Base-by-base conservation (phyloP, 2,888 invertebrate genomes). In the Neria commutata region DNA sequence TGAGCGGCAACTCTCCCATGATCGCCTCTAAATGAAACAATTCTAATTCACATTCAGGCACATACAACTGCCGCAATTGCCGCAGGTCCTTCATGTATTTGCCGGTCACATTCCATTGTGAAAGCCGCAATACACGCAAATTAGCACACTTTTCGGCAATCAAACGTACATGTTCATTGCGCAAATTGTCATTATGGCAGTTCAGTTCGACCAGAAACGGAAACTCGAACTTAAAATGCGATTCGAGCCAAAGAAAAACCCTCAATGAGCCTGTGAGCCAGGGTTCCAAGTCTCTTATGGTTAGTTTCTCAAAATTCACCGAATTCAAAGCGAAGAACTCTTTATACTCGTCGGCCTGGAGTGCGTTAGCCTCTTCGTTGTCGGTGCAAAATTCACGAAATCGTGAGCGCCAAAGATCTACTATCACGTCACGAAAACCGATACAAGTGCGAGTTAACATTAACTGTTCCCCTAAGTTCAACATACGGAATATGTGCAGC, bases 361-460 rank as follows among this genome's bases (percentile, higher is more conserved):
- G 3, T 16, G 16, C 10, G 10, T 25, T 8, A n/a, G n/a, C n/a
- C n/a, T n/a, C n/a, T n/a, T n/a, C n/a, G 19, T 21, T 42, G 42
- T 17, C 14, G 19, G 42, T 42, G 5, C 5, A 21, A 3, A 42
- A 5, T 19, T 42, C 42, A 21, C 42, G 42, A 19, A 37, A 48
- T 11, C 19, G 14, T 2, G 37, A 3, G n/a, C 37, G 34, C 16
- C 48, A 19, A 2, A 37, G 37, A 19, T 16, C 4, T 1, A 47
- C 34, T n/a, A 16, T n/a, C 2, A 55, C n/a, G 3, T 48, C 11
- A 6, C 19, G 37, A 55, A 55, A 55, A 3, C 47, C 34, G 3
- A 1, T 2, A 19, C 48, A 55, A 5, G 48, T 48, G 17, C 26
- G 25, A 4, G 37, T 14, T 14, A 40, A n/a, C 2, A n/a, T 26